phyloP scores from a whole-genome alignment of 2,113 vertebrate genomes.

The Mobula birostris region DNA sequence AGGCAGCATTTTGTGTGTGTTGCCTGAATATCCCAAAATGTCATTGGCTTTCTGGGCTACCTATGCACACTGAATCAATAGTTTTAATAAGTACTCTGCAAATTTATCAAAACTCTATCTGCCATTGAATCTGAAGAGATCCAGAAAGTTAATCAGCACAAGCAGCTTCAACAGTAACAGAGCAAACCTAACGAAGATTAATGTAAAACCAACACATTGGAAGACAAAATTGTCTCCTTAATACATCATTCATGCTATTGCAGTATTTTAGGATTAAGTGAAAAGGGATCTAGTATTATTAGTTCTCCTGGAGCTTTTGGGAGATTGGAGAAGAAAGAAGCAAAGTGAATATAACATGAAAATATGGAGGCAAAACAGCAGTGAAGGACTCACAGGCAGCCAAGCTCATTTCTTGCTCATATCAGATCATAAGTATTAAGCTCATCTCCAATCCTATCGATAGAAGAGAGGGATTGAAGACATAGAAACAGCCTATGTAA shows the following conservation, averaged over 20 bases:
- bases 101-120: not conserved
- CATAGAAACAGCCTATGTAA: not conserved
- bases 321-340: not conserved
- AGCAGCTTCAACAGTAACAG: not conserved
- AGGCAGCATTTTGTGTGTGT: too few relatives aligned
- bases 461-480: not conserved
- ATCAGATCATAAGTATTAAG: not conserved
- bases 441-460: too few relatives aligned
- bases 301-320: not conserved
- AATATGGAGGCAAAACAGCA: not conserved
- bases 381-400: not conserved
- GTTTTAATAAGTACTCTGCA: not conserved
- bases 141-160: not conserved
- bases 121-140: not conserved
- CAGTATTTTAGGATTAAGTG: not conserved
- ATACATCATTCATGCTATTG: not conserved
- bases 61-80: not conserved
- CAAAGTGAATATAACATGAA: not conserved
- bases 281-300: not conserved
- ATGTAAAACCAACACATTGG: not conserved
- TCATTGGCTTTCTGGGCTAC: not conserved
- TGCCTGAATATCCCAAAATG: too few relatives aligned
- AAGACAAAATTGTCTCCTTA: not conserved
- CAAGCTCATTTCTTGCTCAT: not conserved
- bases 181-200: not conserved